Evolutionary conservation across 2,888 invertebrate genomes (phyloP).

Genomic region (Deilephila elpenor): DNA sequence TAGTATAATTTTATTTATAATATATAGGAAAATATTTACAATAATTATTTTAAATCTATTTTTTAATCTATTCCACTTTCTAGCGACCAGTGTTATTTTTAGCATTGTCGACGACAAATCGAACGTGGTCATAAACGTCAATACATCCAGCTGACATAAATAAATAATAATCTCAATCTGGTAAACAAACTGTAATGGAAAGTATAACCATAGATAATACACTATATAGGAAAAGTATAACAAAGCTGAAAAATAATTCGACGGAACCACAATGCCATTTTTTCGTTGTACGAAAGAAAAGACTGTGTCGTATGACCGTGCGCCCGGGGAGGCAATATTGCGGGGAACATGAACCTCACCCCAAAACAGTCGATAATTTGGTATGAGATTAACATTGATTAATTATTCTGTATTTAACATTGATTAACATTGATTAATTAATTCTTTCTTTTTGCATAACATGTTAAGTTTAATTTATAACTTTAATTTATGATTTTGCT

Average conservation of each 20-base stretch:
- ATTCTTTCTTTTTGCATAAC: background rate
- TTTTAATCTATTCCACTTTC: no score
- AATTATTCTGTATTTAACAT: background rate
- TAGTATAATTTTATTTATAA: no score
- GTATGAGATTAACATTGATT: conserved; percentile 44
- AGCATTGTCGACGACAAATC: background rate
- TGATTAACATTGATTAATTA: no score
- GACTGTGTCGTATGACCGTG: conserved; percentile 90
- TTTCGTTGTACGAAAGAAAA: conserved; percentile 89
- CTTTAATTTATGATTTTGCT: conserved; percentile 18
- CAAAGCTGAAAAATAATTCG: conserved; percentile 26
- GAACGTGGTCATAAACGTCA: background rate
- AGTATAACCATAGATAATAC: no score
- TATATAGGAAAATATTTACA: no score
- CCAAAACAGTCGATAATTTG: conserved; percentile 54
- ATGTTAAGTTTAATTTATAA: background rate
- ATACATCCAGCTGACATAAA: background rate
- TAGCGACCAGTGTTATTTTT: background rate
- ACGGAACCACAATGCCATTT: conserved; percentile 81
- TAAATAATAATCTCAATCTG: conserved; percentile 22
- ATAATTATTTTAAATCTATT: no score
- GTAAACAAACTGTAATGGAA: conserved; percentile 39
- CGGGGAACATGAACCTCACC: conserved; percentile 87
- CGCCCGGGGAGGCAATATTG: conserved; percentile 88
- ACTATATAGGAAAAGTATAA: no score